phyloP scores from a whole-genome alignment of 2,113 vertebrate species.

The pig (Sus scrofa) region T2T-Sscrofa CM000815.6:112141001-112141500 shows the following conservation, averaged over 20 bases:
- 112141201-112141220: constrained; percentile 12
- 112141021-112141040: constrained; percentile 47
- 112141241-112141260: constrained; percentile 22
- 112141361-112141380: no score
- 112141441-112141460: background rate
- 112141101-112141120: constrained; percentile 55
- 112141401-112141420: background rate
- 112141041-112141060: background rate
- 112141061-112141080: background rate
- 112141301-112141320: background rate
- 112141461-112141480: background rate
- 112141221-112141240: background rate
- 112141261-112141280: background rate
- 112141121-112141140: constrained; percentile 46
- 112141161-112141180: constrained; percentile 51
- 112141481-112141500: background rate
- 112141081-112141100: background rate
- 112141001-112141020: constrained; percentile 41
- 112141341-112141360: background rate
- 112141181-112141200: background rate
- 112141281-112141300: background rate
- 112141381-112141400: no score
- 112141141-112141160: constrained; percentile 24
- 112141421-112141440: background rate
- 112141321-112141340: background rate